phyloP scores from a whole-genome alignment of 2,113 vertebrate species.

The Eolophus roseicapilla region DNA sequence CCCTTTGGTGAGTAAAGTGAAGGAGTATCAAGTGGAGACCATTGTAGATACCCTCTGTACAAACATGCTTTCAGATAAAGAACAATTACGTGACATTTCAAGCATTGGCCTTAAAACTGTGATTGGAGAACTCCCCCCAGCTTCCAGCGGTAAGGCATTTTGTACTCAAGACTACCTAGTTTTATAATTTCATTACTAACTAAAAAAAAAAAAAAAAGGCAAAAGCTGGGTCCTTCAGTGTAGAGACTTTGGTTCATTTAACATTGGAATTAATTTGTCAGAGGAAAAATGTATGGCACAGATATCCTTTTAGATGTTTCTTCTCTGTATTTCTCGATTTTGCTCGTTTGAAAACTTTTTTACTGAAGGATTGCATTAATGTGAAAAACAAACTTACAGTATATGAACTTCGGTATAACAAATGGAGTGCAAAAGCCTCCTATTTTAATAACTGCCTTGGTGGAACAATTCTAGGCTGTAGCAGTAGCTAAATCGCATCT shows the following conservation, averaged over 20 bases:
- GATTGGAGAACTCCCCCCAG: slow-evolving; percentile 97
- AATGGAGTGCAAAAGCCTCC: not conserved
- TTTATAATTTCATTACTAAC: not conserved
- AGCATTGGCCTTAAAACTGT: slow-evolving; percentile 98
- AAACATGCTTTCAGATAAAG: slow-evolving; percentile 99
- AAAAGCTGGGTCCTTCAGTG: not conserved
- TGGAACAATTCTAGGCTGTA: not conserved
- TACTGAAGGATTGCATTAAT: not conserved
- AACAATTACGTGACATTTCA: slow-evolving; percentile 96
- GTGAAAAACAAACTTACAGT: not conserved
- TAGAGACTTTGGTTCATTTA: not conserved
- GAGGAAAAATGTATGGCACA: not conserved
- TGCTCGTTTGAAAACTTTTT: not conserved
- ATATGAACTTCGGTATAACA: not conserved
- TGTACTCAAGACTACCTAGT: not conserved
- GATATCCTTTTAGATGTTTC: not conserved
- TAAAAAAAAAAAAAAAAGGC: not conserved
- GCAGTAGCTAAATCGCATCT: not conserved
- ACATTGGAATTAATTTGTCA: not conserved
- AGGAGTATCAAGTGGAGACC: slow-evolving; percentile 99
- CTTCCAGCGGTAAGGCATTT: slow-evolving; percentile 89
- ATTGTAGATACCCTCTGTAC: slow-evolving; percentile 98
- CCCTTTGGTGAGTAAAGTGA: slow-evolving; percentile 97
- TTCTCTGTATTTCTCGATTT: not conserved
- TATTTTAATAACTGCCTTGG: not conserved